Evolutionary conservation across 2,797 vertebrate genomes (phyloP).

Genomic region (Podargus strigoides): DNA sequence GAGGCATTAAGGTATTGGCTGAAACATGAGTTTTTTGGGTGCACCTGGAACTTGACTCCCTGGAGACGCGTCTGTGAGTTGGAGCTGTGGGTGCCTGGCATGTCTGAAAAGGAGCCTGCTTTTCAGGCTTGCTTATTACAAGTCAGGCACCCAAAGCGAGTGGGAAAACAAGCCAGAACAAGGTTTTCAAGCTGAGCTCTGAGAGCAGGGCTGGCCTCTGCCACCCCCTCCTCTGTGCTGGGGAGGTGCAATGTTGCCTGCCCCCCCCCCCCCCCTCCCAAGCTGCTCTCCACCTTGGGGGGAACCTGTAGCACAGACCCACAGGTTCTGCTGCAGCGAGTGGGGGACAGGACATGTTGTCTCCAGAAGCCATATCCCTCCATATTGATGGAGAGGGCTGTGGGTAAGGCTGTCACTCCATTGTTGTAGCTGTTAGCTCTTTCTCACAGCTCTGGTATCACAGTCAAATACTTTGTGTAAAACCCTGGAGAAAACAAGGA

Average conservation of each 20-base stretch:
- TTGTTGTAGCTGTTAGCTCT: not conserved
- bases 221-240: not conserved
- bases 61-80: not conserved
- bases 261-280: not conserved
- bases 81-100: conserved; percentile 38
- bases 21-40: conserved; percentile 24
- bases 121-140: conserved; percentile 60
- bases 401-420: not conserved
- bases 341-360: rapidly evolving
- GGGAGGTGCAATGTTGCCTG: not conserved
- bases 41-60: conserved; percentile 56
- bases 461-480: not conserved
- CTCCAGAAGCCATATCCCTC: not conserved
- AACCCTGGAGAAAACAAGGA: not conserved
- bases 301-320: not conserved
- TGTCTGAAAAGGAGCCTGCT: conserved; percentile 63
- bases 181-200: conserved; percentile 31
- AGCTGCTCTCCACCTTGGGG: not conserved
- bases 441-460: not conserved
- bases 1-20: conserved; percentile 13
- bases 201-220: not conserved
- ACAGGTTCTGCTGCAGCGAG: not conserved
- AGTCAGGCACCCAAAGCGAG: conserved; percentile 22
- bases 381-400: rapidly evolving
- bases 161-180: conserved; percentile 57